These are phyloP conservation scores for Drosophila engyochracea DNA, from an alignment of 2,888 invertebrate genomes.

Conservation along the genomic window DNA sequence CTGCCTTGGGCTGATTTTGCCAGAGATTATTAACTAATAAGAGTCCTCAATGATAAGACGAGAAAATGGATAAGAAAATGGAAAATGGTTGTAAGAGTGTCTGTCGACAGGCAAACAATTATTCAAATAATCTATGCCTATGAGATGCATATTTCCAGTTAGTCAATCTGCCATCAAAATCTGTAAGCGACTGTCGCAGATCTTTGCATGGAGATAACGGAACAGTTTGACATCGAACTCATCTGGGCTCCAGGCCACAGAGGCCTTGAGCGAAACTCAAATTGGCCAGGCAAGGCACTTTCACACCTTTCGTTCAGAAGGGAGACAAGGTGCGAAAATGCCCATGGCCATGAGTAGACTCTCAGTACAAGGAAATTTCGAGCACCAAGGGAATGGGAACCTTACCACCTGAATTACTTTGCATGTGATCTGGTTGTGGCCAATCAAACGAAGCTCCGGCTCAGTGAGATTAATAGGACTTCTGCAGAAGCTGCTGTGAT, in stretches of 20 bases:
- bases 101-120: not conserved
- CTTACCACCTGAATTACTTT: not conserved
- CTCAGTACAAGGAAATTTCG: not conserved
- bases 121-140: not conserved
- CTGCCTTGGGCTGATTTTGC: constrained; percentile 8
- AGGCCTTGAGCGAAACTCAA: not conserved
- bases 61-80: not conserved
- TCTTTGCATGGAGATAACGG: not conserved
- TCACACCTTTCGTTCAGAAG: not conserved
- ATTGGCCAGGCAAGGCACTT: not conserved
- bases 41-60: not conserved
- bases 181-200: not conserved
- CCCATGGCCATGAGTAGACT: not conserved
- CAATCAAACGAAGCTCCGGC: not conserved
- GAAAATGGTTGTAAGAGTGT: not conserved
- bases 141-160: not conserved
- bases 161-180: not conserved
- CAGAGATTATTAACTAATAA: constrained; percentile 2
- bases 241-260: not conserved
- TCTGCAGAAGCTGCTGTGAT: not conserved
- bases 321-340: not conserved
- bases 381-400: not conserved
- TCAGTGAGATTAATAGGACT: not conserved
- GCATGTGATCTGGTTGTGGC: not conserved
- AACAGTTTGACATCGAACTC: not conserved